Conservation (phyloP, 64 coral and sea anemone genomes). For the Hydrozoanthus tunicans region DNA sequence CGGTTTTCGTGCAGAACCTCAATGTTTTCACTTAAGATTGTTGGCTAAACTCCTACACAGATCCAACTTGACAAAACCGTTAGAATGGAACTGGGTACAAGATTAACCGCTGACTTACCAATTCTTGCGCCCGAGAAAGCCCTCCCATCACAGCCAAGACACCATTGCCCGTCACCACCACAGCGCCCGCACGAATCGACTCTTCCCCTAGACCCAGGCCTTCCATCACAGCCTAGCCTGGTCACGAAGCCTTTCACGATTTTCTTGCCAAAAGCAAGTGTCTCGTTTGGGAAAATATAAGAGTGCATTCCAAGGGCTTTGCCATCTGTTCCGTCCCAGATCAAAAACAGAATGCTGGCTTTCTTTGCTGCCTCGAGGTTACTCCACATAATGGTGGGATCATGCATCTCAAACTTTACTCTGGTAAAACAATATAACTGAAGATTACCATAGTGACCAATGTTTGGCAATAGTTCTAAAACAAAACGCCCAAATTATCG, state of each 20-base stretch:
- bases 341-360: constrained; percentile 40
- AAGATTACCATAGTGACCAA: neutral
- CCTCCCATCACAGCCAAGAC: constrained; percentile 62
- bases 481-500: too few species aligned
- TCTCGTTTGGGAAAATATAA: constrained; percentile 28
- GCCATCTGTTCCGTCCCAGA: constrained; percentile 69
- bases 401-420: constrained; percentile 63
- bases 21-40: too few species aligned
- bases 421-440: constrained; percentile 1
- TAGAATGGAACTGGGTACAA: neutral
- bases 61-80: too few species aligned
- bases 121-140: constrained; percentile 52
- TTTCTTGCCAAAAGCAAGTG: constrained; percentile 58
- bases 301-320: constrained; percentile 40
- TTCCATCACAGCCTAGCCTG: constrained; percentile 67
- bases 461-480: too few species aligned
- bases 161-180: constrained; percentile 62
- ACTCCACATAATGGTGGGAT: constrained; percentile 47
- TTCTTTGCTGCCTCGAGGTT: constrained; percentile 29
- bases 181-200: constrained; percentile 67
- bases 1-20: too few species aligned
- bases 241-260: constrained; percentile 33
- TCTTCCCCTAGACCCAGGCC: constrained; percentile 53
- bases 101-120: constrained; percentile 25
- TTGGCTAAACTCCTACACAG: too few species aligned